These are phyloP conservation scores for Macroglossus sobrinus DNA, from an alignment of 2,113 vertebrate genomes.

Conservation along the genomic window DNA sequence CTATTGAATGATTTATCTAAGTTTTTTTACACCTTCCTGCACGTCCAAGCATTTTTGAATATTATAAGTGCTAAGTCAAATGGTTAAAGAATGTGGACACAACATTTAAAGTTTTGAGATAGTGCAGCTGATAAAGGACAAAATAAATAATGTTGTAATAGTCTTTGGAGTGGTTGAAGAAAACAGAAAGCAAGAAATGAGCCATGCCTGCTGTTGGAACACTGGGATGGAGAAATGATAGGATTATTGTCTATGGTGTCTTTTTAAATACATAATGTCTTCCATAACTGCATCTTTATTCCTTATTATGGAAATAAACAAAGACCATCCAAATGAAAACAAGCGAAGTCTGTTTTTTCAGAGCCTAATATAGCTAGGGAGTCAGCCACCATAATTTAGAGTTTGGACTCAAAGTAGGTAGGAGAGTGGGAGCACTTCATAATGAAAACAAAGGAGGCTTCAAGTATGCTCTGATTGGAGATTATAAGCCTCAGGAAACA, in stretches of 20 bases:
- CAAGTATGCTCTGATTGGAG: not conserved
- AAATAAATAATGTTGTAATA: not conserved
- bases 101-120: constrained; percentile 93
- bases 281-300: not conserved
- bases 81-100: constrained; percentile 91
- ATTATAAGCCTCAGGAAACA: not conserved
- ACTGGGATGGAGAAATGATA: not conserved
- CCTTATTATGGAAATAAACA: not conserved
- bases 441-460: not conserved
- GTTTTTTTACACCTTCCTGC: constrained; percentile 90
- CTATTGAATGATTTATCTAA: constrained; percentile 90
- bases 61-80: constrained; percentile 91
- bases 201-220: not conserved
- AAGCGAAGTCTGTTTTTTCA: not conserved
- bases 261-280: not conserved
- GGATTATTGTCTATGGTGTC: not conserved
- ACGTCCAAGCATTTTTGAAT: constrained; percentile 91
- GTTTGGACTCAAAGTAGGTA: not conserved
- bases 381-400: not conserved
- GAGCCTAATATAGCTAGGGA: not conserved
- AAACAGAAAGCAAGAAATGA: not conserved
- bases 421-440: not conserved
- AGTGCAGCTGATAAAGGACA: constrained; percentile 39
- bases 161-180: not conserved
- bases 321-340: not conserved